Base-by-base conservation (phyloP, 2,113 vertebrate genomes). In the Pelvicachromis taeniatus region DNA sequence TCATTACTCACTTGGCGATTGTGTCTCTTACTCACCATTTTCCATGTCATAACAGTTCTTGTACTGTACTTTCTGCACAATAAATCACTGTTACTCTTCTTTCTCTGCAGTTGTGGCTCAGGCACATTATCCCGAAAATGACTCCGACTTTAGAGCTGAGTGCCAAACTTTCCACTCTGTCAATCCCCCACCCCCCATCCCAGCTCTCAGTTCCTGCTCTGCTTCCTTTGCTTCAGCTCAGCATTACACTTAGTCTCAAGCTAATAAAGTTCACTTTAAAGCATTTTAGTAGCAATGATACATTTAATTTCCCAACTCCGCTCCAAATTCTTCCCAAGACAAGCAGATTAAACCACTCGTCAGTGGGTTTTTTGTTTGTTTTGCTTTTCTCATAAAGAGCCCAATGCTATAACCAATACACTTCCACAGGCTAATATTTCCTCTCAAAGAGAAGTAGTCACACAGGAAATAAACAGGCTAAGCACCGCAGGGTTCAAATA, bases 151-250 rank as follows among this genome's bases (percentile, higher is more conserved):
- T 80, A 79, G 29, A 87, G 23, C 13, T 3, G 38, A 65, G 54
- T 33, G 87, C 85, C 85, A 91, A 84, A 91, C 73, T 88, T 90
- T 91, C 92, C 93, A 89, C 56, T 38, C 40, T 56, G 23, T 80
- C 77, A 48, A 9, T 87, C 88, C 48, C 75, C 80, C 82, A 23
- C 65, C 83, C 48, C 63, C 61, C 29, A 7, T n/a, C 53, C 52
- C 48, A 6, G 31, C 61, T 65, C 33, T 78, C 78, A 4, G 53
- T 85, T 83, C 63, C 82, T 82, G 83, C 53, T 17, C 45, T 68
- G 31, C 77, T 86, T 59, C 77, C 65, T 75, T 82, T 40, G 33
- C 78, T 45, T 79, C 7, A 11, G 52, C 59, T 78, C 55, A 77
- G 2, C 35, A 59, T 26, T 73, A 77, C 54, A 16, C 4, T 45